A percentile compares a stretch with the other conserved stretches of the same genome.
Evolutionary conservation across 2,113 vertebrate genomes (phyloP).

Genomic region (Nothocercus julius): DNA sequence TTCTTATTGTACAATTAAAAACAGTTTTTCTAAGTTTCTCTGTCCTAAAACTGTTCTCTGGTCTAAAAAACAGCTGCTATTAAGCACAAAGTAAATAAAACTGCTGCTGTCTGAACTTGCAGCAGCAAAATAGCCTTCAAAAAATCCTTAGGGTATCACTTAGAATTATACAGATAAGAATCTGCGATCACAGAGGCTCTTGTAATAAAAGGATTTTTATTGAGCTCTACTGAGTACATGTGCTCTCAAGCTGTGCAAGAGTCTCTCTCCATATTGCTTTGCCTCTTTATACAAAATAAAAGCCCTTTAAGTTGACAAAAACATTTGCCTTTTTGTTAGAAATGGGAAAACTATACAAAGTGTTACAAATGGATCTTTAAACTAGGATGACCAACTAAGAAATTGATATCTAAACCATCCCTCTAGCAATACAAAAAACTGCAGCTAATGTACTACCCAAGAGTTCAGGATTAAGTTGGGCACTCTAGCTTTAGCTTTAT

Average conservation of each 20-base stretch:
- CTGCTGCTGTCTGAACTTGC: background rate
- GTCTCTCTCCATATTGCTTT: background rate
- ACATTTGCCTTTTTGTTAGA: background rate
- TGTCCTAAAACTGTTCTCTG: background rate
- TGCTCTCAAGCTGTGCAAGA: background rate
- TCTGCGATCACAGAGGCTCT: background rate
- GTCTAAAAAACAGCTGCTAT: background rate
- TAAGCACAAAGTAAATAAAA: slow-evolving; percentile 18
- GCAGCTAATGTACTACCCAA: background rate
- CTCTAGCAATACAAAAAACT: background rate
- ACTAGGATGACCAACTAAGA: background rate
- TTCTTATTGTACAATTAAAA: background rate
- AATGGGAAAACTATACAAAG: background rate
- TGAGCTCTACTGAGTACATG: background rate
- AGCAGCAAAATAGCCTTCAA: background rate
- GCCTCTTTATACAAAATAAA: background rate
- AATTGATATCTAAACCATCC: background rate
- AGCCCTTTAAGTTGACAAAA: background rate
- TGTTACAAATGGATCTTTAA: background rate
- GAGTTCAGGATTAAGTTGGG: background rate
- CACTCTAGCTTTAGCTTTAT: background rate
- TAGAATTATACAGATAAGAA: background rate
- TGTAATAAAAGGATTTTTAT: background rate
- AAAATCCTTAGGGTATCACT: background rate
- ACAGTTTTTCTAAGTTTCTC: background rate